Evolutionary conservation across 2,113 vertebrate genomes (phyloP).

Genomic region (Neotragus pygmaeus): DNA sequence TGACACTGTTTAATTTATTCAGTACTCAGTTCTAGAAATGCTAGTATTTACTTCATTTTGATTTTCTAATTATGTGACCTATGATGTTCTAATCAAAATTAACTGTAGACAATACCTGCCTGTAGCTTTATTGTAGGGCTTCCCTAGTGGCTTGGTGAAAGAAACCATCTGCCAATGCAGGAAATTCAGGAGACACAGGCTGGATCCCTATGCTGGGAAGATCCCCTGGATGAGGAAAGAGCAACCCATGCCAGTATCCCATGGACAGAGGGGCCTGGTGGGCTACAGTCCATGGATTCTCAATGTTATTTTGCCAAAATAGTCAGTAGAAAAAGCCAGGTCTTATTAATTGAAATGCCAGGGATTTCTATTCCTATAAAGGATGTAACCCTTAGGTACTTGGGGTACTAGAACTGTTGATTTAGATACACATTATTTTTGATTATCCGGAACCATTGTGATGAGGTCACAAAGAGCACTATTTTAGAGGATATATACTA

Average conservation of each 20-base stretch:
- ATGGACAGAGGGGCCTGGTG: neutral
- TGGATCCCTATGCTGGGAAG: neutral
- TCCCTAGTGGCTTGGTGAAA: neutral
- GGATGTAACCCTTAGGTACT: neutral
- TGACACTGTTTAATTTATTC: neutral
- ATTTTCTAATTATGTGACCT: neutral
- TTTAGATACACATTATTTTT: neutral
- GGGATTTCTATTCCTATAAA: neutral
- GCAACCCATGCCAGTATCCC: neutral
- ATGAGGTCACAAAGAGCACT: neutral
- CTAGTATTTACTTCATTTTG: neutral
- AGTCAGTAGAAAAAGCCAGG: neutral
- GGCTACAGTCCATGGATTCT: neutral
- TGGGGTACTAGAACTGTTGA: neutral
- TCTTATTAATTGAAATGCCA: neutral
- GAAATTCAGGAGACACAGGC: neutral
- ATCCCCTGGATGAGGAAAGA: neutral
- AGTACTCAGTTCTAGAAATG: conserved; percentile 12
- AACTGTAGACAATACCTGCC: neutral
- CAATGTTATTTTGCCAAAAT: conserved; percentile 34
- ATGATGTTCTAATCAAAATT: neutral
- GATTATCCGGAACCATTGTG: neutral
- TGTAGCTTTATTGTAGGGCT: neutral
- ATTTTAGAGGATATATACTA: neutral
- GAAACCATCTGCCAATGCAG: neutral